Base-by-base conservation (phyloP, 2,797 vertebrate genomes). In the Poeciliopsis turneri region DNA sequence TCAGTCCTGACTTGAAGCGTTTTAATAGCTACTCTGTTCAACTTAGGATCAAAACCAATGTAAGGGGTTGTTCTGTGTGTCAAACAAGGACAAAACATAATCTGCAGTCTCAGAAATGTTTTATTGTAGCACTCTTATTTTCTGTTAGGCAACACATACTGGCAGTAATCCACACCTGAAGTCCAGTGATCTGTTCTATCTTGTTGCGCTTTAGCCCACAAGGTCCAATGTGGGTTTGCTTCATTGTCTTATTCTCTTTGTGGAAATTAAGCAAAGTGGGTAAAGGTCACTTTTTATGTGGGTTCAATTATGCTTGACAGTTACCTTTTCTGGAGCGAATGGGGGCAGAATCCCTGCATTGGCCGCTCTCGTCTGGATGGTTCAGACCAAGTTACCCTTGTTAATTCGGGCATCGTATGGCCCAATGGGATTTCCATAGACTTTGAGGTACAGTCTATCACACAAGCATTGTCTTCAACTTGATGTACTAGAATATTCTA, bases 291-390 rank as follows among this genome's bases (percentile, higher is more conserved):
- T n/a, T 39, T 72, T 2, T 46, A 25, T 82, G 64, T 77, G 13
- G 33, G 16, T 81, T 8, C 78, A 20, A 15, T 23, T 72, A 2
- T 86, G 39, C 18, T 76, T 15, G 4, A 25, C 92, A 99, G 98
- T 86, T 98, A 97, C 93, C 96, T 99, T 76, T 99, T 99, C 94
- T 99, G 98, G 98, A 98, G 97, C 20, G 98, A 99, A 91, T 99
- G 98, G 98, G 98, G 98, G 16, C 97, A 98, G 90, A 97, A 96
- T 88, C 97, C 98, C 5, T 98, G 97, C 87, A 98, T 99, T 79
- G 98, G 97, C 75, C 97, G 96, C 87, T 96, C 98, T 55, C 97
- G 93, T 51, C 93, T 99, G 80, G 98, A 99, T 53, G 98, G 98
- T 18, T 99, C 98, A 2, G 97, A 99, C 91, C 98, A 98, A 87